Evolutionary conservation across 2,797 vertebrate genomes (phyloP).

Genomic region (Phoxinus dragarum): DNA sequence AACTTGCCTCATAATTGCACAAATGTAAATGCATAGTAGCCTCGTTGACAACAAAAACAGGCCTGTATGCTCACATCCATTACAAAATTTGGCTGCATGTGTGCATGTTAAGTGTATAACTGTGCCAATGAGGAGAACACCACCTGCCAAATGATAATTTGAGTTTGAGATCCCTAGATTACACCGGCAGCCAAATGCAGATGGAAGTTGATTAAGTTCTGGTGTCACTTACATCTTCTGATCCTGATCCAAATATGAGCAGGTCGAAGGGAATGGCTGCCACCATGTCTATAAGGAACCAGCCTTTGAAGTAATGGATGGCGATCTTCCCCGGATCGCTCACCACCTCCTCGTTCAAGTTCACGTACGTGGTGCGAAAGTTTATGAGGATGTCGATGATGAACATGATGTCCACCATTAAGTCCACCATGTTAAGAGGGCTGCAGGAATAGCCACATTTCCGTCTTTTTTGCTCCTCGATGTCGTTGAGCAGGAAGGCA

Average conservation of each 20-base stretch:
- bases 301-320: slow-evolving; percentile 99
- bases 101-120: not conserved
- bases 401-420: slow-evolving; percentile 99
- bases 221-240: slow-evolving; percentile 91
- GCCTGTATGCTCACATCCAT: not conserved
- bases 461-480: slow-evolving; percentile 91
- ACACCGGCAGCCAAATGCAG: slow-evolving; percentile 38
- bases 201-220: slow-evolving; percentile 49
- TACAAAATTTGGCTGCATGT: not conserved
- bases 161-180: slow-evolving; percentile 60
- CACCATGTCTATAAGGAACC: slow-evolving; percentile 99
- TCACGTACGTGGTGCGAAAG: slow-evolving; percentile 99
- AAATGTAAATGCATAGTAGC: not conserved
- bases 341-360: slow-evolving; percentile 98
- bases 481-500: slow-evolving; percentile 96
- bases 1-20: not conserved
- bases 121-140: not conserved
- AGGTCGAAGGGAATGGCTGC: slow-evolving; percentile 99
- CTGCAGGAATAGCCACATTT: slow-evolving; percentile 97
- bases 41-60: not conserved
- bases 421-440: slow-evolving; percentile 95
- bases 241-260: slow-evolving; percentile 98
- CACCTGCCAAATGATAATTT: slow-evolving; percentile 46
- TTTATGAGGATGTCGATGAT: slow-evolving; percentile 99
- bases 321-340: slow-evolving; percentile 97